Base-by-base conservation (phyloP, 2,113 vertebrate genomes). In the Ceyx margarethae region DNA sequence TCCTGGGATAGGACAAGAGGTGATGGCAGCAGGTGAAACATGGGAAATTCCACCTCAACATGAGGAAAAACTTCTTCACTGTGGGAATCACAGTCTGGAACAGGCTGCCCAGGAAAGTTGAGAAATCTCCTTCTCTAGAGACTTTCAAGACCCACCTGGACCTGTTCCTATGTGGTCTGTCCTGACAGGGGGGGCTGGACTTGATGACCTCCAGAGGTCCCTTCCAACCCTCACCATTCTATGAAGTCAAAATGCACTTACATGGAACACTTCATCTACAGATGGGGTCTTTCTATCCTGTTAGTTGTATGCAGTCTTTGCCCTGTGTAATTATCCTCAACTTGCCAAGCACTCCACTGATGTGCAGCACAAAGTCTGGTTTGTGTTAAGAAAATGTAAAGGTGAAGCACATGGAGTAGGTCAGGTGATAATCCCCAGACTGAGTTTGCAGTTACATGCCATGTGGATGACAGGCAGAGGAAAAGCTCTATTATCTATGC, bases 391-490 rank as follows among this genome's bases (percentile, higher is more conserved):
- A 50, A 62, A 65, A 50, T 4, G 3, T 35, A 33, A 84, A 68
- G 11, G 6, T 48, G 16, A 13, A 57, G 43, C 26, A 35, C 11
- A 3, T 8, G 13, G 17, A 71, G 15, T 10, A 62, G 33, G 11
- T 28, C 37, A 60, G 43, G 31, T 16, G 6, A 8, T 26, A 42
- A 58, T 51, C 22, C 33, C 48, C 60, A 86, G 81, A 28, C 4
- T 40, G 2, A 35, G 48, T 23, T 17, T 28, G 33, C 7, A 64
- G 43, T 64, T 81, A 11, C 6, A 17, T 18, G 7, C 7, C 43
- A 18, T 2, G 1, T 0, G 4, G 25, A 23, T 67, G 31, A 43
- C 5, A 54, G 2, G 5, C 7, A 4, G 51, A 50, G 35, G 67
- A 11, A 64, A 81, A 68, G 89, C 21, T 20, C 13, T 40, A 3